Percentiles rank a stretch among this genome's conserved stretches.
Conservation (phyloP, 2,797 vertebrate species). For the Hoplostethus atlanticus region DNA sequence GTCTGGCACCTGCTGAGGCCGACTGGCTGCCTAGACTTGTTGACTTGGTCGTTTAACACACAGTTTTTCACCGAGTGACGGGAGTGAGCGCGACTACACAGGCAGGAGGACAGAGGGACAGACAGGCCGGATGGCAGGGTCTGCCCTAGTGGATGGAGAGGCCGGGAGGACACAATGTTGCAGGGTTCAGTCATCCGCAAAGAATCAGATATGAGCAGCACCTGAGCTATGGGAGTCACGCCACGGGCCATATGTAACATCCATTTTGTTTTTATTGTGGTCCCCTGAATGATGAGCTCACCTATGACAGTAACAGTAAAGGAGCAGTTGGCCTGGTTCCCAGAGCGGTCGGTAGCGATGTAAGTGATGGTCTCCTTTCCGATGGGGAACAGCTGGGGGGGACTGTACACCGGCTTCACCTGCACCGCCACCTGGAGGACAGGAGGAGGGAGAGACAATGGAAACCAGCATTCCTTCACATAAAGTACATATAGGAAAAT, state of each 20-base stretch:
- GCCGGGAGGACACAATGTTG: no score
- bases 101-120: background rate
- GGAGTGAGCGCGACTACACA: slow-evolving; percentile 20
- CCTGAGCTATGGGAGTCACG: no score
- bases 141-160: no score
- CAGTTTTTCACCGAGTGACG: slow-evolving; percentile 20
- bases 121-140: background rate
- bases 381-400: slow-evolving; percentile 92
- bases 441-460: background rate
- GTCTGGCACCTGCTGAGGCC: slow-evolving; percentile 66
- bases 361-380: slow-evolving; percentile 91
- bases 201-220: no score
- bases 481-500: no score
- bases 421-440: slow-evolving; percentile 87
- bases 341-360: slow-evolving; percentile 86
- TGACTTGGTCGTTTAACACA: slow-evolving; percentile 24
- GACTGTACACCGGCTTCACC: slow-evolving; percentile 92
- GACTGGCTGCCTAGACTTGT: background rate
- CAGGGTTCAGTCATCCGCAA: no score
- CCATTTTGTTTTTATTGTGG: background rate
- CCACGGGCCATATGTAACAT: background rate
- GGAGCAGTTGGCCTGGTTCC: slow-evolving; percentile 94
- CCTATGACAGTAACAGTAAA: slow-evolving; percentile 93
- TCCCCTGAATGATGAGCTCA: slow-evolving; percentile 77
- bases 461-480: no score